A percentile compares a stretch with the other conserved stretches of the same genome.
Evolutionary conservation across 2,888 invertebrate species (phyloP).

Genomic region (Drosophila tanythrix): DNA sequence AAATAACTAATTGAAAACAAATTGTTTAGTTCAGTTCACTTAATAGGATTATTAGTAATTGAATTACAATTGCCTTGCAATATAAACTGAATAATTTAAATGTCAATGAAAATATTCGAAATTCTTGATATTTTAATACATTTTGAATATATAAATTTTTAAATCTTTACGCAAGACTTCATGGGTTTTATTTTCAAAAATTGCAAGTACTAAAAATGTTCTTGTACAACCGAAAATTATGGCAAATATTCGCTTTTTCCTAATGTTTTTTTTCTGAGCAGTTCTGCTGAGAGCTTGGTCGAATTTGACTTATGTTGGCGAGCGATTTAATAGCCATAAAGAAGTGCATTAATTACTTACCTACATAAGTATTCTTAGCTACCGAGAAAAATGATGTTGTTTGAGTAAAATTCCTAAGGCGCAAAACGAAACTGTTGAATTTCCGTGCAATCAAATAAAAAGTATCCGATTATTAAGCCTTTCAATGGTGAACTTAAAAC

Average conservation of each 20-base stretch:
- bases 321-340: neutral
- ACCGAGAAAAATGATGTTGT: neutral
- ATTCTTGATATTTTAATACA: neutral
- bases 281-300: neutral
- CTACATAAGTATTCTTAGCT: neutral
- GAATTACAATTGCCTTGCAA: neutral
- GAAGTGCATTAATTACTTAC: neutral
- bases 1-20: constrained; percentile 1
- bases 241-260: neutral
- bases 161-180: neutral
- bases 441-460: neutral
- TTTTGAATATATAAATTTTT: neutral
- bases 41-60: neutral
- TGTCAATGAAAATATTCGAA: neutral
- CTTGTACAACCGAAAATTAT: too few relatives aligned
- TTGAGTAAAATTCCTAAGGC: neutral
- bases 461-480: neutral
- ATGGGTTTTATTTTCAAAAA: neutral
- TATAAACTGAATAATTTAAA: neutral
- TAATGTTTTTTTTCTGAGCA: neutral
- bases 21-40: neutral
- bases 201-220: neutral
- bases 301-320: neutral
- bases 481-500: neutral
- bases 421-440: neutral